phyloP scores from a whole-genome alignment of 1,140 invertebrate species.

The Cherax destructor region DNA sequence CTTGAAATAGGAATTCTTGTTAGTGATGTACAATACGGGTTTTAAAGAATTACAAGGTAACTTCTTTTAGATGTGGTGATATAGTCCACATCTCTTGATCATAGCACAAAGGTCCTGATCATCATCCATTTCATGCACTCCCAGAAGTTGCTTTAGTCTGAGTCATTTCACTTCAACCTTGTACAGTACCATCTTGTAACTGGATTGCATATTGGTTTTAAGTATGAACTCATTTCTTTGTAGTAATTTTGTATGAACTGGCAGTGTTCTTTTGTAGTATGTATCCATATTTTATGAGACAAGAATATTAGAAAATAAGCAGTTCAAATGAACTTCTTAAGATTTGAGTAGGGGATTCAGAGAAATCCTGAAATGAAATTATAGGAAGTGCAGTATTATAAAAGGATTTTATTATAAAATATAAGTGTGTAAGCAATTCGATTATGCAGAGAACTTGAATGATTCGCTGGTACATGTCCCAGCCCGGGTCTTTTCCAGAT shows the following conservation, averaged over 20 bases:
- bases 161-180: neutral
- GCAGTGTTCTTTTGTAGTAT: neutral
- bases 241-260: neutral
- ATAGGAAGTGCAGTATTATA: neutral
- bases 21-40: neutral
- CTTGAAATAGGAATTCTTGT: neutral
- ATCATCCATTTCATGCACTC: neutral
- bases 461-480: too few relatives aligned
- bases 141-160: neutral
- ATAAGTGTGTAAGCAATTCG: too few relatives aligned
- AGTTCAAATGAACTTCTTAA: neutral
- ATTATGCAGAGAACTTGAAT: too few relatives aligned
- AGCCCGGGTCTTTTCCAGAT: too few relatives aligned
- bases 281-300: too few relatives aligned
- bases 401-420: too few relatives aligned
- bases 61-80: too few relatives aligned
- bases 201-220: neutral
- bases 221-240: neutral
- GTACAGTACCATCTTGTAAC: neutral
- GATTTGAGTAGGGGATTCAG: neutral
- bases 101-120: neutral
- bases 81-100: neutral
- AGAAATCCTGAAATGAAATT: neutral
- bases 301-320: neutral
- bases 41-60: neutral